These are phyloP conservation scores for Gastrophysa polygoni DNA, from an alignment of 2,888 invertebrate genomes.

Conservation along the genomic window DNA sequence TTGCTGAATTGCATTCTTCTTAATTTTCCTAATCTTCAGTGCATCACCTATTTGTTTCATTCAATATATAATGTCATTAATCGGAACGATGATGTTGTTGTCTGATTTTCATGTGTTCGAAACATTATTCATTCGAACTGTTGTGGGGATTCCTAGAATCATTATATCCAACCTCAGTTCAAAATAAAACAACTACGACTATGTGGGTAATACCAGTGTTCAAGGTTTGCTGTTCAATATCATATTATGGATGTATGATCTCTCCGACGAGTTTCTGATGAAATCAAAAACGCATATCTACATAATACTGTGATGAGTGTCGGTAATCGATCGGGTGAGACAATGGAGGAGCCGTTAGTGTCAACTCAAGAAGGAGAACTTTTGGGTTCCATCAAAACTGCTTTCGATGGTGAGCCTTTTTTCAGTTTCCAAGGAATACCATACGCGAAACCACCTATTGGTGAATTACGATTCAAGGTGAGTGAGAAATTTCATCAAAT, in stretches of 20 bases:
- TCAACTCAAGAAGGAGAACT: constrained; percentile 43
- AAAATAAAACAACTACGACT: neutral
- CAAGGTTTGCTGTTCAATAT: neutral
- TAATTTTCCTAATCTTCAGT: too few species aligned
- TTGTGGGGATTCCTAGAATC: neutral
- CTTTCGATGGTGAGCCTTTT: constrained; percentile 45
- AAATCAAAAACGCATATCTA: neutral
- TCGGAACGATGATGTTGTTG: too few species aligned
- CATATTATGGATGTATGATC: neutral
- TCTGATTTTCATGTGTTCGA: too few species aligned
- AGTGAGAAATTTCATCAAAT: constrained; percentile 19
- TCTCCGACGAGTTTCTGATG: neutral
- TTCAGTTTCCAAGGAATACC: constrained; percentile 55
- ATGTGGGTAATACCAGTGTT: neutral
- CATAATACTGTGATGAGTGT: neutral
- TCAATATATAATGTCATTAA: too few species aligned
- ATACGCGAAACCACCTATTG: constrained; percentile 54
- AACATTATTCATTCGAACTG: neutral
- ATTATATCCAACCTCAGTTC: neutral
- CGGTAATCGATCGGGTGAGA: too few species aligned
- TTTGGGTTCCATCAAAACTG: constrained; percentile 42
- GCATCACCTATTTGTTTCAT: too few species aligned
- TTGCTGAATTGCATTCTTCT: too few species aligned
- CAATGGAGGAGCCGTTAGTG: constrained; percentile 31
- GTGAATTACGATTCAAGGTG: constrained; percentile 54